A percentile compares a stretch with the other conserved stretches of the same genome.
Evolutionary conservation across 2,888 invertebrate species (phyloP).

Genomic region (Macaria notata): DNA sequence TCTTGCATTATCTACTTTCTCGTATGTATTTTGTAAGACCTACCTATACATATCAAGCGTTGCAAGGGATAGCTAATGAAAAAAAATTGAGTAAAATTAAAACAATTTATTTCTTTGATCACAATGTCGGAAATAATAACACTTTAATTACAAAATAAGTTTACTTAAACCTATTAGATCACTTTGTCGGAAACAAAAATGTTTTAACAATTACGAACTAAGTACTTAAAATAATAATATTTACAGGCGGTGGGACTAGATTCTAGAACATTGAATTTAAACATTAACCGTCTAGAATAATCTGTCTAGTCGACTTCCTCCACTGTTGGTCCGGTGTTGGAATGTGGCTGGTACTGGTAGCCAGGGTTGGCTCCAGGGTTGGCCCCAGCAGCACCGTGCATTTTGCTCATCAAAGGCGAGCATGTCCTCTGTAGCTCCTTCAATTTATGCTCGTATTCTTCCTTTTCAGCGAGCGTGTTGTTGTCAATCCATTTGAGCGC

Average conservation of each 20-base stretch:
- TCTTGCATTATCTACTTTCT: too few species aligned
- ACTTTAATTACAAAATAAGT: too few species aligned
- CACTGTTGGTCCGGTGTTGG: conserved; percentile 51
- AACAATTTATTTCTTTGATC: conserved; percentile 11
- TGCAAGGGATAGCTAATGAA: neutral
- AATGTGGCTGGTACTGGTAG: conserved; percentile 35
- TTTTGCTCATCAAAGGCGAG: conserved; percentile 80
- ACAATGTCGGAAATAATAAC: conserved; percentile 7
- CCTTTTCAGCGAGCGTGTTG: conserved; percentile 85
- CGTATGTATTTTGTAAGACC: too few species aligned
- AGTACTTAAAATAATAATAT: conserved; percentile 1
- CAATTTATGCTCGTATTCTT: conserved; percentile 83
- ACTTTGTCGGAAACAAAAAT: neutral
- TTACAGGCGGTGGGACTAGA: conserved; percentile 8
- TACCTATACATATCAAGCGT: too few species aligned
- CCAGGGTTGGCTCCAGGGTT: conserved; percentile 34
- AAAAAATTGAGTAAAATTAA: conserved; percentile 5
- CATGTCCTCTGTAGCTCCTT: conserved; percentile 83
- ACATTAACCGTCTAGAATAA: neutral
- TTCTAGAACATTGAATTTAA: neutral
- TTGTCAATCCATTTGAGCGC: conserved; percentile 87
- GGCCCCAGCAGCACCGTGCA: conserved; percentile 73
- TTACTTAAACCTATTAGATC: neutral
- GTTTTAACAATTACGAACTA: neutral
- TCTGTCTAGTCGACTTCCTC: conserved; percentile 55